phyloP scores from a whole-genome alignment of 2,797 vertebrate species.

The Pseudotriccus pelzelni region DNA sequence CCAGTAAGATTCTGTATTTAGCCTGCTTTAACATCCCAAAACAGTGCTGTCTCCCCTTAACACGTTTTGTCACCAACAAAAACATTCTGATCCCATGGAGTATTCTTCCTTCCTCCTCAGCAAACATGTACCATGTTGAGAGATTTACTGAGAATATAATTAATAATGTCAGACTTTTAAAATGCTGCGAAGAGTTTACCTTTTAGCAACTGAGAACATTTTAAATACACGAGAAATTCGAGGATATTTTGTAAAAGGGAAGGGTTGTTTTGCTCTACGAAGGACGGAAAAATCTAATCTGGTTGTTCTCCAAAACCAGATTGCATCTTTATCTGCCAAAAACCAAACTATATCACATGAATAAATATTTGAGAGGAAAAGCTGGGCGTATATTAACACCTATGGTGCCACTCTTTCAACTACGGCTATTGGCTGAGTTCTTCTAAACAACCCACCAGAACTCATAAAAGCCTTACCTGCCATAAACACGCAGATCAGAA shows the following conservation, averaged over 20 bases:
- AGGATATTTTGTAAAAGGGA: not conserved
- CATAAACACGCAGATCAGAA: not conserved
- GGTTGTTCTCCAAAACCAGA: constrained; percentile 37
- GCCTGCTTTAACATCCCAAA: not conserved
- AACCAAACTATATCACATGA: constrained; percentile 6
- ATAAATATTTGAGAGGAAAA: constrained; percentile 48
- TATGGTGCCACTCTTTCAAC: not conserved
- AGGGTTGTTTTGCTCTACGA: constrained; percentile 9
- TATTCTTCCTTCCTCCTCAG: not conserved
- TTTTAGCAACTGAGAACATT: not conserved
- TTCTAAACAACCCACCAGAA: not conserved
- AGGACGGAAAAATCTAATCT: constrained; percentile 2
- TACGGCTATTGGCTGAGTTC: not conserved
- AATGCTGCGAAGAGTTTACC: not conserved
- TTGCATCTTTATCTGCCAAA: constrained; percentile 34
- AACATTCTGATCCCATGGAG: not conserved
- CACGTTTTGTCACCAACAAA: not conserved
- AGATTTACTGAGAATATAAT: not conserved
- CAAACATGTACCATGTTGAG: not conserved
- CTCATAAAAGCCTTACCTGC: not conserved
- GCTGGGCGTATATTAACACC: not conserved
- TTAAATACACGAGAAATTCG: not conserved
- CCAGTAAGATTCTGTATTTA: not conserved
- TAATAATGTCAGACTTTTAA: not conserved
- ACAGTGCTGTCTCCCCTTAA: not conserved